These are phyloP conservation scores for Dichetophora obliterata DNA, from an alignment of 2,888 invertebrate species.

Conservation along the genomic window DNA sequence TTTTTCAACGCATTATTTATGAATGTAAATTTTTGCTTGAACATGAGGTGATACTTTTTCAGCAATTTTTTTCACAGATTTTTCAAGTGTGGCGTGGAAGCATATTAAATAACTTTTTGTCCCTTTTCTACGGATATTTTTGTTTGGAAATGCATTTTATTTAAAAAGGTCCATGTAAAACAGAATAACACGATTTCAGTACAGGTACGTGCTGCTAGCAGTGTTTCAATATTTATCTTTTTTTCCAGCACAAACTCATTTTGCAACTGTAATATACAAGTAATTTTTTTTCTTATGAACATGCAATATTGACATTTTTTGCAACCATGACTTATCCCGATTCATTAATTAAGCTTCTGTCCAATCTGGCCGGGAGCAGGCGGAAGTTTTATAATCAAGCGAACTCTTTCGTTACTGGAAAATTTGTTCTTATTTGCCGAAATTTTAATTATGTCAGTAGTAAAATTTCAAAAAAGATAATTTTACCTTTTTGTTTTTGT, in stretches of 20 bases:
- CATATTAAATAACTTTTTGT: background rate
- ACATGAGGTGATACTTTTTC: background rate
- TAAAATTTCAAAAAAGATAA: too few species aligned
- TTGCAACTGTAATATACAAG: background rate
- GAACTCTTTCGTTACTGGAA: background rate
- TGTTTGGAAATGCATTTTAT: too few species aligned
- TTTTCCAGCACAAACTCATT: background rate
- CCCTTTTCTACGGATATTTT: conserved; percentile 51
- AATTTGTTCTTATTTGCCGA: background rate
- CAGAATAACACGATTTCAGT: too few species aligned
- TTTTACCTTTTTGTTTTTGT: too few species aligned
- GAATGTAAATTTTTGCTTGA: background rate
- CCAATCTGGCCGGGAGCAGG: background rate
- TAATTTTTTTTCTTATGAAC: background rate
- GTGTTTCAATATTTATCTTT: background rate
- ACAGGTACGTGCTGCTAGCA: background rate
- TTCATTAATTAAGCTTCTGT: conserved; percentile 23
- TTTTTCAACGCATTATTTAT: background rate
- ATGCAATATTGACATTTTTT: background rate
- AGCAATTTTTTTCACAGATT: background rate
- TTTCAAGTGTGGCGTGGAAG: background rate
- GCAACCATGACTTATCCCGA: background rate
- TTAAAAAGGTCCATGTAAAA: too few species aligned
- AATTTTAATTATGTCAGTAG: too few species aligned
- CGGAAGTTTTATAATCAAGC: background rate